Percentiles rank a stretch among this genome's conserved stretches.
Conservation (phyloP, 2,113 vertebrate species). For the Antechinus stuartii region DNA sequence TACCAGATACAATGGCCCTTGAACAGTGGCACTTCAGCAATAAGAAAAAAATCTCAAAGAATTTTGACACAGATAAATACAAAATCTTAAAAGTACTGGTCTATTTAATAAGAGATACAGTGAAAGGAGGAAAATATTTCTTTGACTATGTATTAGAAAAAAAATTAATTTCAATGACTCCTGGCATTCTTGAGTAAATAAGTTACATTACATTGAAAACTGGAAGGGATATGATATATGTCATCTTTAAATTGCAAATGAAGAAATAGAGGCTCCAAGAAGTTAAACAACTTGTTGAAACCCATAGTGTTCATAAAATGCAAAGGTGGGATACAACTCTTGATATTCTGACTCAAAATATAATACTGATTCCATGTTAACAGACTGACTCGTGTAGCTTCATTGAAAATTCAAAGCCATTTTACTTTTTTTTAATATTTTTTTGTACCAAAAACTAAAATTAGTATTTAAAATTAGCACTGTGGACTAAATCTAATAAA, state of each 20-base stretch:
- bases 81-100: background rate
- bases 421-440: background rate
- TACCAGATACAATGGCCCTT: background rate
- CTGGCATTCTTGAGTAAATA: background rate
- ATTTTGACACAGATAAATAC: background rate
- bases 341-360: background rate
- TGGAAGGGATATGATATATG: background rate
- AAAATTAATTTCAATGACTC: background rate
- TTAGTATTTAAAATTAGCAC: too few species aligned
- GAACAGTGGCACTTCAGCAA: background rate
- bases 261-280: background rate
- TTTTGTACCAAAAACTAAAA: too few species aligned
- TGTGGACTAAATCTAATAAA: background rate
- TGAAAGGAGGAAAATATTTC: background rate
- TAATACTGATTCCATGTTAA: background rate
- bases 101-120: background rate
- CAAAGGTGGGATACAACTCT: background rate
- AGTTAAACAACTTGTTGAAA: background rate
- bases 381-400: background rate
- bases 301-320: background rate
- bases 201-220: background rate
- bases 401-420: background rate
- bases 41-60: background rate
- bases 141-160: background rate
- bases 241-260: background rate